These are phyloP conservation scores for Anisognathus igniventris DNA, from an alignment of 2,797 vertebrate genomes.

Conservation along the genomic window DNA sequence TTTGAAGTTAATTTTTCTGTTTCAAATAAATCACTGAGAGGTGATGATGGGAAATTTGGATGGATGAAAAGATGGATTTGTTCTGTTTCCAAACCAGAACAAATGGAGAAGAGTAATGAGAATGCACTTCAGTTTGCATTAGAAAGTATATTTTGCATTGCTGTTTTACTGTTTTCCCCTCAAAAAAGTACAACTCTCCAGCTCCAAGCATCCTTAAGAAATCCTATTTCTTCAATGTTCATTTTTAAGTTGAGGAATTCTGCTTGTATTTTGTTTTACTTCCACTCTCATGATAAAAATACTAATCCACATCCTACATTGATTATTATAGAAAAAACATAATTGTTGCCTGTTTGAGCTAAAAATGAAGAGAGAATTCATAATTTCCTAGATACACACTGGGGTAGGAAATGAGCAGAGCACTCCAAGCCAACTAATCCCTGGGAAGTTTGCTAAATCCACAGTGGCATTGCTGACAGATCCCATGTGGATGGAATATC, in stretches of 20 bases:
- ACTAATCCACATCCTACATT: neutral
- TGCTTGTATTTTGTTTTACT: neutral
- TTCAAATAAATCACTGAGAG: neutral
- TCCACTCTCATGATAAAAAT: neutral
- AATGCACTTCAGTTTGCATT: neutral
- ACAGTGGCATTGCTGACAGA: neutral
- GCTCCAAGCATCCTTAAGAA: neutral
- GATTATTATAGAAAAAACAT: neutral
- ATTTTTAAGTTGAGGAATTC: neutral
- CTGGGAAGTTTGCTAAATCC: neutral
- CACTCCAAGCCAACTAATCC: neutral
- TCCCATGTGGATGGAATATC: neutral
- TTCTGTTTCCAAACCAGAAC: neutral
- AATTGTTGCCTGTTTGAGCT: neutral
- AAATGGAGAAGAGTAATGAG: neutral
- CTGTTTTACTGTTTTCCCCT: neutral
- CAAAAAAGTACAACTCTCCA: neutral
- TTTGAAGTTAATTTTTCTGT: neutral
- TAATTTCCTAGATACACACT: neutral
- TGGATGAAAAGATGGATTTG: too few species aligned
- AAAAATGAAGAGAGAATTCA: neutral
- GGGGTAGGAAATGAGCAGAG: neutral
- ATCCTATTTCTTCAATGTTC: neutral
- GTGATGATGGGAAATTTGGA: neutral
- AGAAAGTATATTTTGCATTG: neutral